Base-by-base conservation (phyloP, 2,888 invertebrate genomes). In the Maniola hyperantus region DNA sequence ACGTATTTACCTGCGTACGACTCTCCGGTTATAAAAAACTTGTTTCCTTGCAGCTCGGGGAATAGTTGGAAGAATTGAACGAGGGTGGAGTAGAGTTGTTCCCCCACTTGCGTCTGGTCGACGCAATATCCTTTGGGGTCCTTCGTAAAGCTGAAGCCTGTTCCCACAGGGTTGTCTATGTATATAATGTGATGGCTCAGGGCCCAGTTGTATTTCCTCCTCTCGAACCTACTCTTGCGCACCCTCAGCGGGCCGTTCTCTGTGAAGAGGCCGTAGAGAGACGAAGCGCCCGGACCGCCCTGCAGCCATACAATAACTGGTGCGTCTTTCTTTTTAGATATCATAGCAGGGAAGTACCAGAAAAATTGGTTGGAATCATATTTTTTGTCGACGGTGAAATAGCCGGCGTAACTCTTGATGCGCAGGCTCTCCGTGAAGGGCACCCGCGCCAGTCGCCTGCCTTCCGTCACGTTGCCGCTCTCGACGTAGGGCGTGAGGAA, bases 121-220 rank as follows among this genome's bases (percentile, higher is more conserved):
- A 89, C 94, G 10, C 96, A 96, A 85, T 96, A 98, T 0, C 98
- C 98, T 65, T 85, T 93, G 20, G 95, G 94, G 65, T 94, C 86
- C 5, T 95, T 94, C 0, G 98, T 97, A 78, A 97, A 98, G 86
- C 98, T 98, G 81, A 96, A 99, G 0, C 98, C 98, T 2, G 97
- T 96, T 1, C 98, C 97, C 0, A 97, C 98, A 0, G 98, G 98
- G 84, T 97, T 98, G 83, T 99, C 98, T 65, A 99, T 96, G 82
- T 97, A 99, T 64, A 99, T 93, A 51, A 98, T 86, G 74, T 96
- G 95, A 82, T 97, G 97, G 10, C 94, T 94, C 50, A 94, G 87
- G 65, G 95, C 95, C 98, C 98, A 99, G 8, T 96, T 94, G 75
- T 95, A 96, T 74, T 96, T 94, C 50, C 97, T 93, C 71, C 94